These are phyloP conservation scores for Polypedilum pembai DNA, from an alignment of 1,140 invertebrate genomes.

Conservation along the genomic window DNA sequence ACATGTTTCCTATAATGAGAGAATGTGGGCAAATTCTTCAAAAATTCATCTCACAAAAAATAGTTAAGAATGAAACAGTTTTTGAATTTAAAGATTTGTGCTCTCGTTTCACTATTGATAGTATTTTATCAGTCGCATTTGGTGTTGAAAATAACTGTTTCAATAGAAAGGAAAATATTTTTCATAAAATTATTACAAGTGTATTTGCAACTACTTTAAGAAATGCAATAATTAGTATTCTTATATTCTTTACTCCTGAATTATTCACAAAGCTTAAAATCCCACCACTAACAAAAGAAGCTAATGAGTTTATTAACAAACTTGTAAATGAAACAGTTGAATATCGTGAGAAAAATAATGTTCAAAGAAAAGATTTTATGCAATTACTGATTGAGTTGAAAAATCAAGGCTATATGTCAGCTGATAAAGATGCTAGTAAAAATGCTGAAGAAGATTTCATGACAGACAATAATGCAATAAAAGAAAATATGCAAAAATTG, in stretches of 20 bases:
- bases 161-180: conserved; percentile 35
- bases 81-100: conserved; percentile 38
- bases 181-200: conserved; percentile 36
- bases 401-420: conserved; percentile 31
- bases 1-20: conserved; percentile 45
- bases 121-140: conserved; percentile 42
- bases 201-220: conserved; percentile 32
- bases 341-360: conserved; percentile 36
- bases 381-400: conserved; percentile 36
- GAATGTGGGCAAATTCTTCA: conserved; percentile 35
- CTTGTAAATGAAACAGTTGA: conserved; percentile 36
- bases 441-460: conserved; percentile 24
- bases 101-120: conserved; percentile 36
- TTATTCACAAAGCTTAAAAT: conserved; percentile 33
- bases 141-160: conserved; percentile 39
- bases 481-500: background rate
- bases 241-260: conserved; percentile 33
- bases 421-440: background rate
- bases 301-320: conserved; percentile 36
- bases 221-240: conserved; percentile 31
- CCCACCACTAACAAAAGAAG: conserved; percentile 30
- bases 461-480: background rate
- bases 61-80: conserved; percentile 28
- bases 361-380: conserved; percentile 36
- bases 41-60: conserved; percentile 30